Percentiles rank a stretch among this genome's conserved stretches.
Conservation (phyloP, 2,888 invertebrate species). For the Melinaea menophilus region DNA sequence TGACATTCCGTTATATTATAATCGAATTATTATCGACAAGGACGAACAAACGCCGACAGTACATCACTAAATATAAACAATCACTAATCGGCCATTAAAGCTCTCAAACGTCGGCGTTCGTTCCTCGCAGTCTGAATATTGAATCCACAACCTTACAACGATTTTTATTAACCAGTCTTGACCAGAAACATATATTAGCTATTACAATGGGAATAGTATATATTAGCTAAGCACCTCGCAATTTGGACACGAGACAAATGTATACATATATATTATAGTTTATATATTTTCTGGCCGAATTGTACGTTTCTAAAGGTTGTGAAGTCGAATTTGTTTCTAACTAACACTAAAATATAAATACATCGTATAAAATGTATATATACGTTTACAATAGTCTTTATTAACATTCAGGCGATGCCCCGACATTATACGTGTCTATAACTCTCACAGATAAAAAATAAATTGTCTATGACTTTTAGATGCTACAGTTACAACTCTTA, state of each 20-base stretch:
- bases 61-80: slow-evolving; percentile 10
- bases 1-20: slow-evolving; percentile 15
- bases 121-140: slow-evolving; percentile 19
- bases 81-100: slow-evolving; percentile 17
- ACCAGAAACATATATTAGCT: slow-evolving; percentile 9
- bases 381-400: slow-evolving; percentile 28
- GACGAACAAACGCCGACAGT: slow-evolving; percentile 16
- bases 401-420: slow-evolving; percentile 23
- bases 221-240: background rate
- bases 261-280: background rate
- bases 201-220: background rate
- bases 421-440: background rate
- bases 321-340: slow-evolving; percentile 34
- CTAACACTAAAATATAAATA: slow-evolving; percentile 32
- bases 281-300: slow-evolving; percentile 1
- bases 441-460: background rate
- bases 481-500: too few species aligned
- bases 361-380: slow-evolving; percentile 28
- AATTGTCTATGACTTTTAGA: background rate
- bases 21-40: slow-evolving; percentile 7
- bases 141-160: slow-evolving; percentile 23
- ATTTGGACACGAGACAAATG: background rate
- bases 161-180: slow-evolving; percentile 16
- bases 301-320: slow-evolving; percentile 30
- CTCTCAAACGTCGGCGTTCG: slow-evolving; percentile 14